These are phyloP conservation scores for Drosophila lutescens DNA, from an alignment of 2,888 invertebrate species.

Conservation along the genomic window DNA sequence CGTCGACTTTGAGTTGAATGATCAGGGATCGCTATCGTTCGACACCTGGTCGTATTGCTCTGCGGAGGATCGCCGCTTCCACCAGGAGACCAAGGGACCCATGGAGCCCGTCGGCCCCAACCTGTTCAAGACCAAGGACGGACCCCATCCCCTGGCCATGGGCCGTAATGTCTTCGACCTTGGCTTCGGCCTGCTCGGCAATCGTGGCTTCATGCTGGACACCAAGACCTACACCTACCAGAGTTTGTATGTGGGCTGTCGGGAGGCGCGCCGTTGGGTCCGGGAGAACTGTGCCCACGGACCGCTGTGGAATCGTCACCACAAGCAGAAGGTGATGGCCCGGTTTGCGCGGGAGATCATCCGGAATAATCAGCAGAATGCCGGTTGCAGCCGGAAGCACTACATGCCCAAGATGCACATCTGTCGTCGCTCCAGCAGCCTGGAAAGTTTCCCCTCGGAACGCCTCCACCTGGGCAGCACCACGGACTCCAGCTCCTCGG, in stretches of 20 bases:
- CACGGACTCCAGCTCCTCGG: slow-evolving; percentile 20
- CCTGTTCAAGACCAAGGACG: slow-evolving; percentile 11
- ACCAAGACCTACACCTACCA: neutral
- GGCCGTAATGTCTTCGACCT: slow-evolving; percentile 54
- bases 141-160: slow-evolving; percentile 20
- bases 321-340: slow-evolving; percentile 8
- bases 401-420: neutral
- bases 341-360: slow-evolving; percentile 50
- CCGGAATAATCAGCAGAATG: slow-evolving; percentile 35
- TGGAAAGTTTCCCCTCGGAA: slow-evolving; percentile 2
- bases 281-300: slow-evolving; percentile 61
- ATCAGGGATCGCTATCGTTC: slow-evolving; percentile 21
- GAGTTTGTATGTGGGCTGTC: slow-evolving; percentile 82
- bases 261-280: slow-evolving; percentile 52
- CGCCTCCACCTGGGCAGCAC: slow-evolving; percentile 23
- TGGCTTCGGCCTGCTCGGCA: slow-evolving; percentile 52
- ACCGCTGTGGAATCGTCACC: slow-evolving; percentile 7
- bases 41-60: slow-evolving; percentile 88
- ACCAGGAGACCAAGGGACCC: slow-evolving; percentile 15
- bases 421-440: slow-evolving; percentile 20
- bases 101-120: slow-evolving; percentile 37
- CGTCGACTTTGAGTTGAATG: slow-evolving; percentile 66
- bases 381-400: neutral
- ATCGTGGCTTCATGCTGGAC: slow-evolving; percentile 14
- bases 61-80: slow-evolving; percentile 87